These are phyloP conservation scores for Hemiprocne comata DNA, from an alignment of 2,113 vertebrate genomes.

Conservation along the genomic window DNA sequence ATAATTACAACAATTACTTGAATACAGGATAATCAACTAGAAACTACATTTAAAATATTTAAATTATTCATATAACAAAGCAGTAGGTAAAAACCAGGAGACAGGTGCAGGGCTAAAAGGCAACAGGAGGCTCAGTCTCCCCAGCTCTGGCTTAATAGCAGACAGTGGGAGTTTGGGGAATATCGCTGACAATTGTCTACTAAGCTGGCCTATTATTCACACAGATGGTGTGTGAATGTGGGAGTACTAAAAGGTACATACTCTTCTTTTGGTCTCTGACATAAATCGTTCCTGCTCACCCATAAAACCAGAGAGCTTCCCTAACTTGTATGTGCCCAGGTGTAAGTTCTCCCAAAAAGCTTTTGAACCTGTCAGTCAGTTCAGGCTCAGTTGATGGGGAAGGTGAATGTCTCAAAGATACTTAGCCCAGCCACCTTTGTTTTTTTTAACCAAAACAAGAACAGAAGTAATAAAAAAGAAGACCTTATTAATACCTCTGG, in stretches of 20 bases:
- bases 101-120: not conserved
- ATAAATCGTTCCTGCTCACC: not conserved
- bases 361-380: not conserved
- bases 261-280: not conserved
- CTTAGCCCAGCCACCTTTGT: not conserved
- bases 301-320: not conserved
- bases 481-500: not conserved
- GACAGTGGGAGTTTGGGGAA: not conserved
- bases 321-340: not conserved
- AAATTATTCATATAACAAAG: not conserved
- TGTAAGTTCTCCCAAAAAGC: not conserved
- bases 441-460: not conserved
- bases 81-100: not conserved
- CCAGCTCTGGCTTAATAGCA: not conserved
- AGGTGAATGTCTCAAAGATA: not conserved
- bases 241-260: not conserved
- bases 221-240: not conserved
- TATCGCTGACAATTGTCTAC: not conserved
- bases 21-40: not conserved
- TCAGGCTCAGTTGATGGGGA: not conserved
- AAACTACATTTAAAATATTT: slow-evolving; percentile 5
- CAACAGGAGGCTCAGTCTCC: not conserved
- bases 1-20: slow-evolving; percentile 49
- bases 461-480: not conserved
- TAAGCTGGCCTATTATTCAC: not conserved